Conservation (phyloP, 2,113 vertebrate species). For the Petrocephalus zakoni region DNA sequence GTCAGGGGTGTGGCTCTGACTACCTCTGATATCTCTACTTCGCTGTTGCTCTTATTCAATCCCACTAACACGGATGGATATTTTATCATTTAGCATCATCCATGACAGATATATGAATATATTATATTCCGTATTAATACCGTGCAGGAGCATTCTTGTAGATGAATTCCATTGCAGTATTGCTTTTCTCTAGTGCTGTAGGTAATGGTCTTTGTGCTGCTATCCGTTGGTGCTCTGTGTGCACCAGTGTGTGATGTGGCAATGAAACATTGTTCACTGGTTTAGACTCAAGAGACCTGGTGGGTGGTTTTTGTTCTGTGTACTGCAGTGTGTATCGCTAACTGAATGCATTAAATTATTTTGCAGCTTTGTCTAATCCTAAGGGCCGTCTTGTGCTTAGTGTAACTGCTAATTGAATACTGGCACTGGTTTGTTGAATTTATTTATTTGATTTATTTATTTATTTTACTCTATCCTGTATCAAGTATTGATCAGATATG, state of each 20-base stretch:
- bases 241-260: constrained; percentile 1
- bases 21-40: not conserved
- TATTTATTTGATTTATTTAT: not conserved
- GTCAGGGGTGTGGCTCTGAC: not conserved
- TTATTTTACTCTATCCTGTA: not conserved
- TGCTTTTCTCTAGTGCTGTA: not conserved
- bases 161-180: not conserved
- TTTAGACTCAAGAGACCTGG: not conserved
- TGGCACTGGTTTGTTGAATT: not conserved
- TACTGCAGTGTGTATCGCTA: not conserved
- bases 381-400: not conserved
- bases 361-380: not conserved
- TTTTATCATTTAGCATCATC: not conserved
- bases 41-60: not conserved
- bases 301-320: not conserved
- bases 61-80: not conserved
- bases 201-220: not conserved
- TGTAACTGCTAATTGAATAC: not conserved
- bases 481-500: not conserved
- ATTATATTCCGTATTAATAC: not conserved
- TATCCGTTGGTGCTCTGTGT: not conserved
- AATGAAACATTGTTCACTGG: not conserved
- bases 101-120: constrained; percentile 1
- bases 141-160: not conserved
- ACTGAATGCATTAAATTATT: not conserved